Evolutionary conservation across 2,113 vertebrate species (phyloP).

Genomic region (Onychorhynchus coronatus): DNA sequence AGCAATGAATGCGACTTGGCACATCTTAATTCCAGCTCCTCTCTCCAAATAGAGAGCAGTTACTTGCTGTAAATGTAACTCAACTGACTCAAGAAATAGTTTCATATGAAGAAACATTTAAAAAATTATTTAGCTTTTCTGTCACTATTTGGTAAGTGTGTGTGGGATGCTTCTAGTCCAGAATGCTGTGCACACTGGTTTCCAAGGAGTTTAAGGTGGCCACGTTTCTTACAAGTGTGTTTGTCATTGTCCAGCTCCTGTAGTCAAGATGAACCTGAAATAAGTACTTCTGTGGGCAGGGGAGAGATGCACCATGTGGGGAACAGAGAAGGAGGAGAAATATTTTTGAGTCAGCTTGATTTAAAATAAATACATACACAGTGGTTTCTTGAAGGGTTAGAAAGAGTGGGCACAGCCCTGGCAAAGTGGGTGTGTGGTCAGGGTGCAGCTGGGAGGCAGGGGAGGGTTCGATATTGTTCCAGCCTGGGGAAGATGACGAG

Average conservation of each 20-base stretch:
- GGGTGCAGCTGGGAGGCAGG: neutral
- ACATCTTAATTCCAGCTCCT: neutral
- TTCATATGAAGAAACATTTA: neutral
- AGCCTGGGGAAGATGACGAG: neutral
- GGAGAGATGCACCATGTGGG: neutral
- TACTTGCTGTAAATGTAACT: neutral
- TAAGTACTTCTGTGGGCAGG: neutral
- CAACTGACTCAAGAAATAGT: neutral
- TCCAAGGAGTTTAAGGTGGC: neutral
- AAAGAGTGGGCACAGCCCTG: neutral
- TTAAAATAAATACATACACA: neutral
- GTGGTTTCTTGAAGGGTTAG: neutral
- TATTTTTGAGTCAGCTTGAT: neutral
- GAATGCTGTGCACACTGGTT: neutral
- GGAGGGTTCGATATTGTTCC: accelerated
- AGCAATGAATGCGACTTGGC: neutral
- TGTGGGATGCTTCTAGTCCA: neutral
- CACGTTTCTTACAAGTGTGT: neutral
- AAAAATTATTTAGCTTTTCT: neutral
- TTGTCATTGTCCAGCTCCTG: neutral
- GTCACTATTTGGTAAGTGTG: neutral
- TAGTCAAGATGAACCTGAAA: neutral
- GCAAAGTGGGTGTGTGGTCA: neutral
- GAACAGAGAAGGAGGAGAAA: neutral
- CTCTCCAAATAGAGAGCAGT: neutral